phyloP scores from a whole-genome alignment of 1,140 invertebrate species.

The Piezodorus guildinii region DNA sequence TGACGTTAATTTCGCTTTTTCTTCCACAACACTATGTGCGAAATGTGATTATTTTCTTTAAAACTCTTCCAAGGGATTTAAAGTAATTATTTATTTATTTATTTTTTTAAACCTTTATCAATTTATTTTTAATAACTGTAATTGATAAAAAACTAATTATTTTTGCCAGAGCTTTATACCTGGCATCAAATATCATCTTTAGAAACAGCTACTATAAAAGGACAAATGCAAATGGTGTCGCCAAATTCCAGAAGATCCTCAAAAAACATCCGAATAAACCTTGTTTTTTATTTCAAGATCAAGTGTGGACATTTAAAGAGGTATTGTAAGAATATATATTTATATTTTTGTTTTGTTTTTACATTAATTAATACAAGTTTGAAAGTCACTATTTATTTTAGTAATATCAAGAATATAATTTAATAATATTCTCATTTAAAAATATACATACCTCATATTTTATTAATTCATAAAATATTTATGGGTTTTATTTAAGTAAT shows the following conservation, averaged over 20 bases:
- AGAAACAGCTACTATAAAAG: not conserved
- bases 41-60: not conserved
- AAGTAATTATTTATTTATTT: not conserved
- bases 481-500: too few relatives aligned
- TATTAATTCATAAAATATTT: too few relatives aligned
- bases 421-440: too few relatives aligned
- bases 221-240: not conserved
- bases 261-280: constrained; percentile 43
- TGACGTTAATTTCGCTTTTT: not conserved
- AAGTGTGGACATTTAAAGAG: constrained; percentile 56
- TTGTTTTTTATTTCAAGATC: constrained; percentile 54
- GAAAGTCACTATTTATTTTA: too few relatives aligned
- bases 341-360: too few relatives aligned
- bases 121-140: not conserved
- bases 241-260: not conserved
- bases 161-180: not conserved
- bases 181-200: not conserved
- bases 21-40: not conserved
- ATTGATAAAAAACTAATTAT: not conserved
- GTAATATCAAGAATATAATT: too few relatives aligned
- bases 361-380: too few relatives aligned
- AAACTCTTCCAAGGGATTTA: not conserved
- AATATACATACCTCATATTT: too few relatives aligned
- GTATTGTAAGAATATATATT: constrained; percentile 32
- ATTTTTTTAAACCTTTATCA: not conserved